Evolutionary conservation across 2,113 vertebrate species (phyloP), one percentile per base, ranked within the genome.

Genomic region (Butorides virescens): DNA sequence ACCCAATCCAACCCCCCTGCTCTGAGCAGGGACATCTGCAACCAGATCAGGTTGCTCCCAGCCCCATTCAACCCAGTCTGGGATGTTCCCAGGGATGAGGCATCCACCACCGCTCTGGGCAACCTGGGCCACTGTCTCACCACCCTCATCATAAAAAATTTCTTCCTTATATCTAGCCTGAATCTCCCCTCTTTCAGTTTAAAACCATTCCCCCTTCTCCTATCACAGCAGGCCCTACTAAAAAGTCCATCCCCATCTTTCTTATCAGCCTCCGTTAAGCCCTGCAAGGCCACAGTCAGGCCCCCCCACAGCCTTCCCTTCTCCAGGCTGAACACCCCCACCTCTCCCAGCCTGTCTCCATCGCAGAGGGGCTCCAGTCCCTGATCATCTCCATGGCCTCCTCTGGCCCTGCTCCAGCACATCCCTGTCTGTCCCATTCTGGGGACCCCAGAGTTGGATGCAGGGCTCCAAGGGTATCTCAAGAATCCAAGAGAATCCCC

Each of bases 401-500:
- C 29, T 53, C 32, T 16, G 61, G 52, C 1, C n/a, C 36, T 2
- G 0, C 34, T 70, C 55, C 47, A n/a, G 1, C 39, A 55, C 47
- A 4, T 53, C n/a, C 39, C 0, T 0, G 4, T 30, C 55, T 2
- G 5, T 2, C 3, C 0, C 5, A 2, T 29, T 26, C 12, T 37
- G 46, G 7, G 29, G 66, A 5, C 19, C 9, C 46, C 37, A 1
- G 22, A 22, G 27, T 44, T 47, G 53, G 62, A 15, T 0, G 1
- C 55, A 17, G 46, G 1, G 2, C 46, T 16, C 8, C 27, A 10
- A 22, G 27, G 27, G 39, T 42, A 15, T 44, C 42, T 44, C 15
- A 44, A 44, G 42, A 44, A 15, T 16, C 8, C 27, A 10, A 22
- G 27, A 22, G 4, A 39, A 21, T 32, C 30, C 16, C 65, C 21